These are phyloP conservation scores for Drosophila quadrilineata DNA, from an alignment of 1,140 invertebrate genomes.

Conservation along the genomic window DNA sequence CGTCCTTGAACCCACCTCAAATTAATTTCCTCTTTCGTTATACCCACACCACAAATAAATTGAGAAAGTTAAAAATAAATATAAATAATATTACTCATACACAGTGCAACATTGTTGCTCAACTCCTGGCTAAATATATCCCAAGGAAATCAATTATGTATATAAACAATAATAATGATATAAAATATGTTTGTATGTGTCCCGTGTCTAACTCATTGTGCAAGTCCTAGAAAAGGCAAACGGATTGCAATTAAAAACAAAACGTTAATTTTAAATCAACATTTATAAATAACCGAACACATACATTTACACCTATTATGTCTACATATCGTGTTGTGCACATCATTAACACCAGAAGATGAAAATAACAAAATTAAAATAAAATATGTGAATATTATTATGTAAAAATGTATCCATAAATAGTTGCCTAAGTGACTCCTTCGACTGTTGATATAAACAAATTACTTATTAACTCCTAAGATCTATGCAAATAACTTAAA, in stretches of 20 bases:
- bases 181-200: constrained; percentile 34
- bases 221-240: neutral
- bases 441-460: constrained; percentile 31
- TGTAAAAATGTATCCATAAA: constrained; percentile 33
- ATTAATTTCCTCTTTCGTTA: constrained; percentile 22
- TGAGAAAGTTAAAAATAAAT: constrained; percentile 16
- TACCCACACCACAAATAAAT: constrained; percentile 20
- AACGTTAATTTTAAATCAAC: constrained; percentile 41
- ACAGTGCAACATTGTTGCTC: constrained; percentile 32
- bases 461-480: constrained; percentile 14
- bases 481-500: constrained; percentile 8
- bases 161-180: constrained; percentile 30
- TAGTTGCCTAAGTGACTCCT: constrained; percentile 31
- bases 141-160: neutral
- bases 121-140: constrained; percentile 4
- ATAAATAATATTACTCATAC: constrained; percentile 4
- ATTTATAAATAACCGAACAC: constrained; percentile 65
- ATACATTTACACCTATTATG: constrained; percentile 64
- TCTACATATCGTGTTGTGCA: constrained; percentile 70
- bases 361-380: constrained; percentile 53
- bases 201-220: constrained; percentile 27
- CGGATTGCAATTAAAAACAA: constrained; percentile 21
- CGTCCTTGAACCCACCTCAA: constrained; percentile 63
- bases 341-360: constrained; percentile 38
- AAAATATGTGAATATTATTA: constrained; percentile 28